These are phyloP conservation scores for Sphenopsis melanotis DNA, from an alignment of 2,797 vertebrate genomes.

Conservation along the genomic window DNA sequence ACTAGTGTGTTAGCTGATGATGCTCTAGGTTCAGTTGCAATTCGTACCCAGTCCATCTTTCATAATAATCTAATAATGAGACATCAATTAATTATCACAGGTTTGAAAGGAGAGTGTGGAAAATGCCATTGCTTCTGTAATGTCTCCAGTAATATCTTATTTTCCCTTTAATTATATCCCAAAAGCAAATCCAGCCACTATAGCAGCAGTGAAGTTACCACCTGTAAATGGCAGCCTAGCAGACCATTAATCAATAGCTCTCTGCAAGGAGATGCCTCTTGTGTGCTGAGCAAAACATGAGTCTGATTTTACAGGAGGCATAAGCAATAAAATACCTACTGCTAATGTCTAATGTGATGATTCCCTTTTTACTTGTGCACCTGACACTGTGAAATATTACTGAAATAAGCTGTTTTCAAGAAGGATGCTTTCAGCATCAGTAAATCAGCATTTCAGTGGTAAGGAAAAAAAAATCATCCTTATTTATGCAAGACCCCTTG, in stretches of 20 bases:
- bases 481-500: constrained; percentile 8
- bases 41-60: constrained; percentile 14
- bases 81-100: constrained; percentile 20
- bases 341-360: constrained; percentile 34
- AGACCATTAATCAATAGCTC: constrained; percentile 24
- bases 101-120: constrained; percentile 3
- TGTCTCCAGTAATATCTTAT: background rate
- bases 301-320: constrained; percentile 27
- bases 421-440: background rate
- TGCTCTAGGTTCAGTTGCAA: constrained; percentile 15
- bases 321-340: constrained; percentile 38
- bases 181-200: background rate
- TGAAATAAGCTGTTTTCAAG: constrained; percentile 32
- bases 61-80: constrained; percentile 36
- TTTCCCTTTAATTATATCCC: constrained; percentile 36
- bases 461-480: background rate
- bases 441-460: constrained; percentile 9
- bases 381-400: constrained; percentile 56
- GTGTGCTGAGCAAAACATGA: background rate
- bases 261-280: background rate
- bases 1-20: background rate
- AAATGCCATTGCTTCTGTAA: background rate
- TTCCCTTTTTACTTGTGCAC: constrained; percentile 45
- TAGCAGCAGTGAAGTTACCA: background rate
- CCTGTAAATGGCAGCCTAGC: background rate